These are phyloP conservation scores for Octomys mimax DNA, from an alignment of 2,797 vertebrate species.

Conservation along the genomic window DNA sequence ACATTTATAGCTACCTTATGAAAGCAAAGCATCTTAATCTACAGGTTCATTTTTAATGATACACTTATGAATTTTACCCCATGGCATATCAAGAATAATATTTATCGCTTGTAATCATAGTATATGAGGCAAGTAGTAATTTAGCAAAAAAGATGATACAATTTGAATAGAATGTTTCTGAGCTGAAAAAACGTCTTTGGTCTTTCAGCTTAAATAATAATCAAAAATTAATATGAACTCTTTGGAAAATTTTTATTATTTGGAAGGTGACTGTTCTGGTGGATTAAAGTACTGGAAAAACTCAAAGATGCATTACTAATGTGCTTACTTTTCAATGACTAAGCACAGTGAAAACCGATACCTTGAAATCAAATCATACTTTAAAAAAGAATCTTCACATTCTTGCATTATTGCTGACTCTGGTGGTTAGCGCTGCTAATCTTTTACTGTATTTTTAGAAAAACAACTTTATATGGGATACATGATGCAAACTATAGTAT, in stretches of 20 bases:
- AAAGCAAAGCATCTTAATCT: constrained; percentile 24
- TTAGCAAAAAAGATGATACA: constrained; percentile 75
- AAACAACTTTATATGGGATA: constrained; percentile 5
- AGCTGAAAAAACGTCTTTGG: constrained; percentile 61
- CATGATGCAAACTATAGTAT: neutral
- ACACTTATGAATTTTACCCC: constrained; percentile 77
- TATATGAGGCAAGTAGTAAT: constrained; percentile 64
- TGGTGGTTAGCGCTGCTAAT: neutral
- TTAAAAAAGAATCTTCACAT: neutral
- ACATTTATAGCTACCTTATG: constrained; percentile 37
- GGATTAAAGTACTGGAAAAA: constrained; percentile 18
- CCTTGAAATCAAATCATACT: neutral
- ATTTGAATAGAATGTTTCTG: constrained; percentile 73
- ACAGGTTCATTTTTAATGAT: constrained; percentile 73
- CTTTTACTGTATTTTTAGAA: constrained; percentile 36
- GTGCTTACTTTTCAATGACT: constrained; percentile 42
- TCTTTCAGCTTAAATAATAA: constrained; percentile 77
- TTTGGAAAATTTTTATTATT: constrained; percentile 73
- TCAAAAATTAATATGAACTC: constrained; percentile 73
- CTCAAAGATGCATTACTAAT: constrained; percentile 21
- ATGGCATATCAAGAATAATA: constrained; percentile 50
- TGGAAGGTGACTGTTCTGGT: constrained; percentile 64
- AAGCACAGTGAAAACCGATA: neutral
- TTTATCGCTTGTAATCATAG: constrained; percentile 72
- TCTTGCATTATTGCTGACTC: neutral